Evolutionary conservation across 1,140 invertebrate species (phyloP).

Genomic region (Pectinophora gossypiella): DNA sequence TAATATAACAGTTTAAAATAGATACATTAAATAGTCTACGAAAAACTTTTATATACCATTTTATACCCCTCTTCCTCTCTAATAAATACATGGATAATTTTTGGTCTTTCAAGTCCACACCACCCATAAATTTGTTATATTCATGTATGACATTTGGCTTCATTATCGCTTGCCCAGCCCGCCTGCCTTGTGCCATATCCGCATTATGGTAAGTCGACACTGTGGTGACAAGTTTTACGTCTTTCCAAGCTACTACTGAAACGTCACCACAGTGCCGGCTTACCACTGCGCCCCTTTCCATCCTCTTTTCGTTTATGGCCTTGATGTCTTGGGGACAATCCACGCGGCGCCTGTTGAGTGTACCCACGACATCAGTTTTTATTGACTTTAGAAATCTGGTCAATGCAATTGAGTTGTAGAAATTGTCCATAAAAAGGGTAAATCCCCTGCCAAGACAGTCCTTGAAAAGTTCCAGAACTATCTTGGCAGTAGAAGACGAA

Average conservation of each 20-base stretch:
- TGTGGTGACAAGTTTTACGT: slow-evolving; percentile 24
- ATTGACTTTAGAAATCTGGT: slow-evolving; percentile 18
- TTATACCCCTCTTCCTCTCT: slow-evolving; percentile 23
- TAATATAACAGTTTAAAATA: slow-evolving; percentile 14
- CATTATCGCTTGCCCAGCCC: slow-evolving; percentile 8
- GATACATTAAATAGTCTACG: slow-evolving; percentile 10
- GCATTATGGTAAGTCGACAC: slow-evolving; percentile 19
- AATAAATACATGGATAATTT: slow-evolving; percentile 23
- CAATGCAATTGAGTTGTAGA: slow-evolving; percentile 21
- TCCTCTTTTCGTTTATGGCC: slow-evolving; percentile 2
- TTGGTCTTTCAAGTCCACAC: slow-evolving; percentile 31
- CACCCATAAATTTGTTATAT: slow-evolving; percentile 25
- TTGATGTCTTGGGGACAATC: slow-evolving; percentile 14
- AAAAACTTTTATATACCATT: slow-evolving; percentile 32
- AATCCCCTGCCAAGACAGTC: slow-evolving; percentile 17
- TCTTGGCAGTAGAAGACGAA: slow-evolving; percentile 15
- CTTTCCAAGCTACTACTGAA: slow-evolving; percentile 20
- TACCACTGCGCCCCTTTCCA: slow-evolving; percentile 9
- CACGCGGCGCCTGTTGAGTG: slow-evolving; percentile 12
- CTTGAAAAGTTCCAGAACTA: slow-evolving; percentile 19
- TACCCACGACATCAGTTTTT: slow-evolving; percentile 23
- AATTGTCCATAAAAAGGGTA: slow-evolving; percentile 29
- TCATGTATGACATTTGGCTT: slow-evolving; percentile 18
- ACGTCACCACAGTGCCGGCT: slow-evolving; percentile 17
- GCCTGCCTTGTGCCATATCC: slow-evolving; percentile 6